Conservation (phyloP, 37 sponge, comb jelly and placozoan species). For the Axinella damicornis region DNA sequence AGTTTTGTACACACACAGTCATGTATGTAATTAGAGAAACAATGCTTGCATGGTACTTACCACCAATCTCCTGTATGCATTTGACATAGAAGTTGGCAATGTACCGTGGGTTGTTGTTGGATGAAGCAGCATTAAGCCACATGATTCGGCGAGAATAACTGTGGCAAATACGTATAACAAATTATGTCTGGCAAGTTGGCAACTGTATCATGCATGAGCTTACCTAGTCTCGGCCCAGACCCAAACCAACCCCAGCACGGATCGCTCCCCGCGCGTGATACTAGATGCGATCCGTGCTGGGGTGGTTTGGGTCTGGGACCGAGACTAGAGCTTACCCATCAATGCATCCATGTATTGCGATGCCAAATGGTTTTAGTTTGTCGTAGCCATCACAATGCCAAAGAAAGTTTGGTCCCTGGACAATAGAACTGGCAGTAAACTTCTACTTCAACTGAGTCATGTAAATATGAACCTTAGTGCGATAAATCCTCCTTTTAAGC, state of each 20-base stretch:
- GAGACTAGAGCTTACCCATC: slow-evolving; percentile 14
- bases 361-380: slow-evolving; percentile 50
- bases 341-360: slow-evolving; percentile 50
- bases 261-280: no score
- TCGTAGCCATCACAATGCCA: slow-evolving; percentile 67
- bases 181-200: background rate
- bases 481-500: slow-evolving; percentile 14
- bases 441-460: background rate
- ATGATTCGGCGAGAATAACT: slow-evolving; percentile 51
- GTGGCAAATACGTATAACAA: background rate
- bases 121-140: slow-evolving; percentile 33
- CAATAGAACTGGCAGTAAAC: background rate
- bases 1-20: no score
- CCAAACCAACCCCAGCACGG: no score
- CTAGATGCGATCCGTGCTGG: no score
- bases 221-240: no score
- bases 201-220: background rate
- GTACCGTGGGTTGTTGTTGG: slow-evolving; percentile 20
- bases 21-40: no score
- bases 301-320: no score
- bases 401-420: slow-evolving; percentile 50
- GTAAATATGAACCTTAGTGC: background rate
- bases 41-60: no score
- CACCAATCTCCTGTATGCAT: background rate
- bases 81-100: slow-evolving; percentile 1